A percentile compares a stretch with the other conserved stretches of the same genome.
Evolutionary conservation across 2,888 invertebrate genomes (phyloP).

Genomic region (Chrysolina americana): DNA sequence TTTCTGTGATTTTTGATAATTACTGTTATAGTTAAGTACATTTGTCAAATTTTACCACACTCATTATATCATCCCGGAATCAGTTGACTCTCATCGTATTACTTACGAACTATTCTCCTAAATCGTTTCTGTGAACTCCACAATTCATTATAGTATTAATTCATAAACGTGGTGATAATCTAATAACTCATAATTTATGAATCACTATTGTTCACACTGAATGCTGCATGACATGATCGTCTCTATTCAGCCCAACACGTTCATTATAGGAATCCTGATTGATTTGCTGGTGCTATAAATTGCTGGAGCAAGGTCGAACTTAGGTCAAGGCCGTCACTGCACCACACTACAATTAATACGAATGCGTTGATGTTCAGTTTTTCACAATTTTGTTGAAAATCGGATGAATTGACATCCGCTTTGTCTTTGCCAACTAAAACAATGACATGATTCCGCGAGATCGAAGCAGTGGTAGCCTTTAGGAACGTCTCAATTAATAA

Average conservation of each 20-base stretch:
- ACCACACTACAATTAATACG: background rate
- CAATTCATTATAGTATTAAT: background rate
- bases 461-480: too few species aligned
- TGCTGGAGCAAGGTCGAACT: slow-evolving; percentile 5
- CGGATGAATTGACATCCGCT: too few species aligned
- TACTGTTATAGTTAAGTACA: too few species aligned
- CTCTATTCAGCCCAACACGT: background rate
- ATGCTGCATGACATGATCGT: background rate
- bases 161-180: background rate
- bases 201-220: background rate
- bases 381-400: background rate
- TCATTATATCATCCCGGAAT: too few species aligned
- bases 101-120: too few species aligned
- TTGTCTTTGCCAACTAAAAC: too few species aligned
- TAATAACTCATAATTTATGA: background rate
- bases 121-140: background rate
- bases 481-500: too few species aligned
- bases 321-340: background rate
- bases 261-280: background rate
- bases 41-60: too few species aligned
- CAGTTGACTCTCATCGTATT: too few species aligned
- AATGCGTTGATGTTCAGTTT: background rate
- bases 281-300: background rate
- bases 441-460: too few species aligned
- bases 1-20: too few species aligned